These are phyloP conservation scores for Albula goreensis DNA, from an alignment of 2,113 vertebrate species.

Conservation along the genomic window DNA sequence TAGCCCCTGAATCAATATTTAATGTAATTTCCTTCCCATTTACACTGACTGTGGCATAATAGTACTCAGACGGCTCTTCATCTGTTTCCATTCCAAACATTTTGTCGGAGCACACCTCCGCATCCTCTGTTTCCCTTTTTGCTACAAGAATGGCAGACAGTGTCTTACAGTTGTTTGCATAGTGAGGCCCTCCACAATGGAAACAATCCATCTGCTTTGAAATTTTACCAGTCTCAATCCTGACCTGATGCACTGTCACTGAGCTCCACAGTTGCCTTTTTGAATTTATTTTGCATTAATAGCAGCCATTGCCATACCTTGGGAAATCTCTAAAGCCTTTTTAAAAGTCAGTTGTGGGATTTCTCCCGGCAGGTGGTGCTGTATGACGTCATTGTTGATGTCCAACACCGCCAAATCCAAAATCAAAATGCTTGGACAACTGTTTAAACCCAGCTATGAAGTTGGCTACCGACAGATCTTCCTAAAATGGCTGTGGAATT, in stretches of 20 bases:
- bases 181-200: slow-evolving; percentile 13
- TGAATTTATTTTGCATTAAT: slow-evolving; percentile 22
- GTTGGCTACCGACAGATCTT: too few relatives aligned
- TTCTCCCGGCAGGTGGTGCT: slow-evolving; percentile 22
- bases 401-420: slow-evolving; percentile 2
- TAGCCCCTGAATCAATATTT: slow-evolving; percentile 6
- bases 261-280: neutral
- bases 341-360: slow-evolving; percentile 9
- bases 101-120: slow-evolving; percentile 13
- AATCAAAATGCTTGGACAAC: neutral
- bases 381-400: slow-evolving; percentile 13
- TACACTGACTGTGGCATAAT: neutral
- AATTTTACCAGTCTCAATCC: neutral
- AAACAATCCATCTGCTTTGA: neutral
- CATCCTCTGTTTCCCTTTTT: slow-evolving; percentile 16
- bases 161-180: slow-evolving; percentile 14
- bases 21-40: slow-evolving; percentile 4
- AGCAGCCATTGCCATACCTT: slow-evolving; percentile 20
- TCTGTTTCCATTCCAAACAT: neutral
- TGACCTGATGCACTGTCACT: neutral
- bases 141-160: slow-evolving; percentile 15
- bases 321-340: slow-evolving; percentile 17
- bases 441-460: neutral
- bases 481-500: neutral
- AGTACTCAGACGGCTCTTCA: neutral